A percentile compares a stretch with the other conserved stretches of the same genome.
These are phyloP conservation scores for Sigmodon hispidus DNA, from an alignment of 2,113 vertebrate genomes.

Conservation along the genomic window DNA sequence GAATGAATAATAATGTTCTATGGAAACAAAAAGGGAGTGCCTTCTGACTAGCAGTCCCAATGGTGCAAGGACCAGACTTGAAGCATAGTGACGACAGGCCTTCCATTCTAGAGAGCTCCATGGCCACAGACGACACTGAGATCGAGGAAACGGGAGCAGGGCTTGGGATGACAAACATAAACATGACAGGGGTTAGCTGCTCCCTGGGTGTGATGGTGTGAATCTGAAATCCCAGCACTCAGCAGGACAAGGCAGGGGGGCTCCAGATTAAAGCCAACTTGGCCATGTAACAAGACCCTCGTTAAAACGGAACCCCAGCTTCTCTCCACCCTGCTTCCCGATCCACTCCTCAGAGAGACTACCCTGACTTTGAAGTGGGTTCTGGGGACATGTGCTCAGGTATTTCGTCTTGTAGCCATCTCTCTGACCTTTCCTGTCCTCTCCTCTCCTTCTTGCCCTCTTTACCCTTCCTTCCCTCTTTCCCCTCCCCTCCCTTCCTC, in stretches of 20 bases:
- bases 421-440: not conserved
- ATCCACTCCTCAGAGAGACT: too few species aligned
- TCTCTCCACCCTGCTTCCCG: too few species aligned
- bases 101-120: not conserved
- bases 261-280: not conserved
- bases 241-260: not conserved
- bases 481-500: not conserved
- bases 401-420: not conserved
- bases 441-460: not conserved
- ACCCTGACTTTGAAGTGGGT: not conserved
- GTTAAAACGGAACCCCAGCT: too few species aligned
- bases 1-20: not conserved
- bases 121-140: not conserved
- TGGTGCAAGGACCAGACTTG: not conserved
- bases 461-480: not conserved
- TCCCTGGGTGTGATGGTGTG: not conserved
- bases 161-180: not conserved
- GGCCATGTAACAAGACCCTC: too few species aligned
- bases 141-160: not conserved
- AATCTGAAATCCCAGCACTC: not conserved
- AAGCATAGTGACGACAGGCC: not conserved
- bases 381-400: not conserved
- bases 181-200: not conserved
- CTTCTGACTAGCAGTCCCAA: not conserved
- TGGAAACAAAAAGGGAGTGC: not conserved